Percentiles rank a stretch among this genome's conserved stretches.
Evolutionary conservation across 2,113 vertebrate genomes (phyloP).

Genomic region (Polypterus senegalus): DNA sequence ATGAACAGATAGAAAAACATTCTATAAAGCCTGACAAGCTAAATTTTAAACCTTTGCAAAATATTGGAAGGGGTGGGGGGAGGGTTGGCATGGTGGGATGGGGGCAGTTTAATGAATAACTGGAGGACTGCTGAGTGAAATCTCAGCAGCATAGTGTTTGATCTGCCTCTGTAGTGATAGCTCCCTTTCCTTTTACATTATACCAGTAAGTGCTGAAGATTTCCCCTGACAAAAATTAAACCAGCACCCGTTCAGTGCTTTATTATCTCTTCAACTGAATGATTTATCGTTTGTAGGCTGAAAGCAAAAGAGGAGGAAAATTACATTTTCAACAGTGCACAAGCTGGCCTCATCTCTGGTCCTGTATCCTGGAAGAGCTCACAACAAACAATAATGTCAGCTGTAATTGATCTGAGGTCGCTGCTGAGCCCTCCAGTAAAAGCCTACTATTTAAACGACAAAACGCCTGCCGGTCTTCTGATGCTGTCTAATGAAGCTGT

Average conservation of each 20-base stretch:
- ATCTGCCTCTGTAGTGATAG: constrained; percentile 27
- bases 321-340: constrained; percentile 60
- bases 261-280: constrained; percentile 77
- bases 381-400: constrained; percentile 59
- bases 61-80: too few relatives aligned
- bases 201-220: constrained; percentile 52
- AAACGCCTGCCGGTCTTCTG: constrained; percentile 54
- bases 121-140: constrained; percentile 5
- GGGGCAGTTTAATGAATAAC: constrained; percentile 1
- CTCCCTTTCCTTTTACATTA: constrained; percentile 42
- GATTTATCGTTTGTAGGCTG: constrained; percentile 71
- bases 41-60: too few relatives aligned
- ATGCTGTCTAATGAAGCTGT: constrained; percentile 66
- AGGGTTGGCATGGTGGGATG: too few relatives aligned
- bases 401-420: constrained; percentile 68
- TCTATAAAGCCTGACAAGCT: too few relatives aligned
- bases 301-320: constrained; percentile 62
- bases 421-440: constrained; percentile 55
- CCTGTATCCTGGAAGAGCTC: constrained; percentile 42
- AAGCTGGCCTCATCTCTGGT: constrained; percentile 42
- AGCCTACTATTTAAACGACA: constrained; percentile 66
- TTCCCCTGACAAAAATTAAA: constrained; percentile 72
- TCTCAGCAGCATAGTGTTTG: constrained; percentile 4
- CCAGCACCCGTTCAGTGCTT: constrained; percentile 60
- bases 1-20: too few relatives aligned